Evolutionary conservation across 2,888 invertebrate genomes (phyloP).

Genomic region (Listrodromus nycthemerus): DNA sequence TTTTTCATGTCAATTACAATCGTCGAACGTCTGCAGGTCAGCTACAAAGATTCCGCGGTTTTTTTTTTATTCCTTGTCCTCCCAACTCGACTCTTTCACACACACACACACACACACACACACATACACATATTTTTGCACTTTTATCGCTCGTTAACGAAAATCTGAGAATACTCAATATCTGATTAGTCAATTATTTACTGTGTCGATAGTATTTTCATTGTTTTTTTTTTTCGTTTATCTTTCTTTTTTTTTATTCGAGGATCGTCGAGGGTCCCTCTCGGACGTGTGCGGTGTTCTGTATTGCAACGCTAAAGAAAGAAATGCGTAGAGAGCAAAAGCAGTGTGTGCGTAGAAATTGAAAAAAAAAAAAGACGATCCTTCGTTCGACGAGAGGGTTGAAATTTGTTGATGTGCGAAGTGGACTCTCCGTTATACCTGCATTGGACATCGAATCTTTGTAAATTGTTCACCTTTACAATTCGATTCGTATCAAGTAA

Average conservation of each 20-base stretch:
- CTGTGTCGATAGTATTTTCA: constrained; percentile 43
- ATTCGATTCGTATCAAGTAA: background rate
- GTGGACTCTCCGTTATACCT: constrained; percentile 12
- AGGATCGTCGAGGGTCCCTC: constrained; percentile 64
- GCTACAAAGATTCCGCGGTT: constrained; percentile 50
- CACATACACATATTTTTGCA: constrained; percentile 29
- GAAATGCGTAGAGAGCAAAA: constrained; percentile 44
- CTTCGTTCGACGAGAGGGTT: constrained; percentile 68
- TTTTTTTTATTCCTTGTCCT: constrained; percentile 44
- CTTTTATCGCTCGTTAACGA: constrained; percentile 62
- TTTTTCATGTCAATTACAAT: constrained; percentile 35
- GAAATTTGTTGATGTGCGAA: constrained; percentile 3
- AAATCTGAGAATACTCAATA: constrained; percentile 77
- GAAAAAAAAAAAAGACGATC: constrained; percentile 57
- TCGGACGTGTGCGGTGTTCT: constrained; percentile 67
- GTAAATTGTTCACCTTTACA: constrained; percentile 14
- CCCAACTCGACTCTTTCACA: constrained; percentile 43
- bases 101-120: constrained; percentile 5
- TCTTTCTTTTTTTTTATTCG: constrained; percentile 60
- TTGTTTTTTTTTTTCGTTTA: constrained; percentile 45
- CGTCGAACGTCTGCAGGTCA: constrained; percentile 60
- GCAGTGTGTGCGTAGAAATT: constrained; percentile 33
- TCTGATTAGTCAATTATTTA: constrained; percentile 69
- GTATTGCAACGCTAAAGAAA: constrained; percentile 68
- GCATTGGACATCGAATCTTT: constrained; percentile 16